Percentiles rank a stretch among this genome's conserved stretches.
Conservation (phyloP, 2,888 invertebrate species). For the Andrena trimmerana region DNA sequence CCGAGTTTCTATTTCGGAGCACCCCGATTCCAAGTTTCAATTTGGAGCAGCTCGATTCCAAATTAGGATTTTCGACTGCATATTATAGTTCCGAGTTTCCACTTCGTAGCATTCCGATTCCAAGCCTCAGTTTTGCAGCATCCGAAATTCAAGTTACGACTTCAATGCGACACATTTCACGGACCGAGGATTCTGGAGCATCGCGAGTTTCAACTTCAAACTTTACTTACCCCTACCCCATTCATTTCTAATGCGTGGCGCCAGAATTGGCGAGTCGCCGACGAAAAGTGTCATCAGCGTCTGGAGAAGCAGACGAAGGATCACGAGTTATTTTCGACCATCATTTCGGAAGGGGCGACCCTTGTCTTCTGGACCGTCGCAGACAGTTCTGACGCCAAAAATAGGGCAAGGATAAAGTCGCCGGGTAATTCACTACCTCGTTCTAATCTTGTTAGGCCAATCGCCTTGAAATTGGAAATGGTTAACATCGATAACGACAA, state of each 20-base stretch:
- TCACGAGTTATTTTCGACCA: constrained; percentile 61
- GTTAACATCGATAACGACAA: constrained; percentile 56
- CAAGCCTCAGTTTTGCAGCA: too few relatives aligned
- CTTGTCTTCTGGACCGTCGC: constrained; percentile 35
- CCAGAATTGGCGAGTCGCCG: constrained; percentile 7
- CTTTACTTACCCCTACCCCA: too few relatives aligned
- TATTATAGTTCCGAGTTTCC: too few relatives aligned
- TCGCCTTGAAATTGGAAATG: constrained; percentile 65
- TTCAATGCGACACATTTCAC: too few relatives aligned
- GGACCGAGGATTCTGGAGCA: not conserved
- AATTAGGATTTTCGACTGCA: too few relatives aligned
- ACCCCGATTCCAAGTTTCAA: too few relatives aligned
- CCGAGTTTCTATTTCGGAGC: too few relatives aligned
- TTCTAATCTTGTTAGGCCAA: constrained; percentile 76
- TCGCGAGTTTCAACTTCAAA: not conserved
- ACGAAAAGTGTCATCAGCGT: constrained; percentile 20
- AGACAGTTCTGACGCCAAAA: constrained; percentile 61
- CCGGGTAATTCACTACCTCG: constrained; percentile 48
- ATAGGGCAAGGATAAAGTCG: constrained; percentile 65
- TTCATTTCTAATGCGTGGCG: not conserved
- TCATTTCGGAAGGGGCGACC: constrained; percentile 40
- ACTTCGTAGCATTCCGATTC: too few relatives aligned
- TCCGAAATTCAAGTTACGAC: too few relatives aligned
- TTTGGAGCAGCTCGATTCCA: too few relatives aligned
- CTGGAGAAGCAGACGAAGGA: constrained; percentile 24